A percentile compares a stretch with the other conserved stretches of the same genome.
These are phyloP conservation scores for Oncorhynchus keta DNA, from an alignment of 2,113 vertebrate species.

Conservation along the genomic window DNA sequence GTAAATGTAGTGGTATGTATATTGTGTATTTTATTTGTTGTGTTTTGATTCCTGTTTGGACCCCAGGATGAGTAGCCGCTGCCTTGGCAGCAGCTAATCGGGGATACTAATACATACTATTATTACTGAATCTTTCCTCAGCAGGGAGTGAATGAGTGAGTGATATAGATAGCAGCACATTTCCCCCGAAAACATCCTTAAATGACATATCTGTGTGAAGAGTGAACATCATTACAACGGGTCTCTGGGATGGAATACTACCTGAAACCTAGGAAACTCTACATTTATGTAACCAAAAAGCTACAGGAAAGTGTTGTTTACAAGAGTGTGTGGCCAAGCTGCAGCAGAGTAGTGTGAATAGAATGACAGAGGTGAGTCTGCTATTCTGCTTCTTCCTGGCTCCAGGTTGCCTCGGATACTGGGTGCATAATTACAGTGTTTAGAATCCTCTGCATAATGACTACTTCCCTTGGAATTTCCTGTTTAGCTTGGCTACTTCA, in stretches of 20 bases:
- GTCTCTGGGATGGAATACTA: not conserved
- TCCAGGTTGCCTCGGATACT: not conserved
- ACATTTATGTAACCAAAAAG: not conserved
- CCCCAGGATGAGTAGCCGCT: no score
- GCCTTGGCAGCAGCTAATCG: no score
- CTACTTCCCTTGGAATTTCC: slow-evolving; percentile 19
- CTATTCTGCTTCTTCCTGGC: not conserved
- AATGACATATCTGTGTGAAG: not conserved
- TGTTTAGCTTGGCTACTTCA: slow-evolving; percentile 18
- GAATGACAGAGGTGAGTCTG: not conserved
- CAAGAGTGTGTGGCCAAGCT: not conserved
- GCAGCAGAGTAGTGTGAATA: not conserved
- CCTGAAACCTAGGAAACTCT: not conserved
- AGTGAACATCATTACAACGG: not conserved
- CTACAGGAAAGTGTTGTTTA: not conserved
- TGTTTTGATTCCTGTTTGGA: no score
- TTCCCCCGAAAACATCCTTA: not conserved
- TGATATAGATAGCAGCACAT: no score
- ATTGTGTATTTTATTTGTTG: no score
- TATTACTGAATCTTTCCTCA: no score
- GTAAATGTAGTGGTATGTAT: no score
- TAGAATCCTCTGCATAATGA: slow-evolving; percentile 39
- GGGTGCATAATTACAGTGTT: slow-evolving; percentile 24
- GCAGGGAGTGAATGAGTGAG: not conserved
- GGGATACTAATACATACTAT: no score